Conservation (phyloP, 2,888 invertebrate genomes). For the Parthenolecanium corni region DNA sequence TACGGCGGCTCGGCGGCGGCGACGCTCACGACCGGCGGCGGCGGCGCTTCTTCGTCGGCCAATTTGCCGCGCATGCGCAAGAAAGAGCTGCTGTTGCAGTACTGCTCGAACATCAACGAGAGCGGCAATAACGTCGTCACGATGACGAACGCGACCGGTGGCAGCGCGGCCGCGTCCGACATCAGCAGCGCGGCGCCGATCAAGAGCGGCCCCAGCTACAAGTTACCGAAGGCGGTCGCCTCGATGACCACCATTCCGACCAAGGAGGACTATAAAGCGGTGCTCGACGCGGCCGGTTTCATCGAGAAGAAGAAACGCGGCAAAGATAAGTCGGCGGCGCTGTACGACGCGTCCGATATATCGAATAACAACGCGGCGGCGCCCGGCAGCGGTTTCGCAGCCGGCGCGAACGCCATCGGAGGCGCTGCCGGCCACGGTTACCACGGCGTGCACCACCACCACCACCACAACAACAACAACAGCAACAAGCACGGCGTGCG, state of each 20-base stretch:
- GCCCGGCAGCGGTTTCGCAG: constrained; percentile 36
- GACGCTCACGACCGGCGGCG: constrained; percentile 11
- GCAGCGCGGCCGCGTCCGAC: constrained; percentile 43
- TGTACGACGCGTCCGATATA: neutral
- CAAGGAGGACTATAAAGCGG: constrained; percentile 65
- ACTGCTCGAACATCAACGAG: constrained; percentile 70
- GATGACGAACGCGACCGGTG: constrained; percentile 36
- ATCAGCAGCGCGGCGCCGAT: constrained; percentile 43
- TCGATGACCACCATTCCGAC: constrained; percentile 80
- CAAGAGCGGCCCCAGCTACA: constrained; percentile 57
- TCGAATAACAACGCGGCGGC: constrained; percentile 36
- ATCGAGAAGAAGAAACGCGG: constrained; percentile 54
- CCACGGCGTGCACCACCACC: constrained; percentile 1
- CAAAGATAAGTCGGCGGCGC: constrained; percentile 42
- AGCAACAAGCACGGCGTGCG: constrained; percentile 1
- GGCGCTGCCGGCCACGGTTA: constrained; percentile 1
- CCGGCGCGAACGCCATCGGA: constrained; percentile 35
- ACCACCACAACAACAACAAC: no score
- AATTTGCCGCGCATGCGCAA: constrained; percentile 77
- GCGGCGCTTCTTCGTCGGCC: constrained; percentile 33
- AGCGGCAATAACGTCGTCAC: constrained; percentile 36
- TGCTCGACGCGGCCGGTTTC: constrained; percentile 47
- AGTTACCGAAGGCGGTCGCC: constrained; percentile 78
- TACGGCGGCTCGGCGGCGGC: neutral
- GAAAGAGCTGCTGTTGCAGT: constrained; percentile 72